phyloP scores from a whole-genome alignment of 2,113 vertebrate genomes.

The Xenopus borealis region DNA sequence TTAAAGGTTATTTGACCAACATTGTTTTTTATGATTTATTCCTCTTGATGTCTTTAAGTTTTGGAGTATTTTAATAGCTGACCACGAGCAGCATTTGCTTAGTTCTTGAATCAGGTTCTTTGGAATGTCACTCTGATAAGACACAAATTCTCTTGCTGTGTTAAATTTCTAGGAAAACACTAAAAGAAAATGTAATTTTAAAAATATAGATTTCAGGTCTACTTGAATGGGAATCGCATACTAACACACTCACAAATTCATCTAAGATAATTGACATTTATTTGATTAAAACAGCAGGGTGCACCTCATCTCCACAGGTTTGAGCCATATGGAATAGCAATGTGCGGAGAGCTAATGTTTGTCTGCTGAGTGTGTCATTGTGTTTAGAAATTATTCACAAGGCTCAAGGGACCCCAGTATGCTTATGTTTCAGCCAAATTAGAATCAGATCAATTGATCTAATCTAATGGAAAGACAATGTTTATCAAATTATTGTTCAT shows the following conservation, averaged over 20 bases:
- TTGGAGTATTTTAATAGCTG: not conserved
- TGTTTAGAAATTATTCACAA: slow-evolving; percentile 64
- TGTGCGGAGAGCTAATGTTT: slow-evolving; percentile 75
- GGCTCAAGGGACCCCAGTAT: slow-evolving; percentile 75
- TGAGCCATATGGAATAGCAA: slow-evolving; percentile 81
- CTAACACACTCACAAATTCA: slow-evolving; percentile 71
- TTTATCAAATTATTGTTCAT: slow-evolving; percentile 82
- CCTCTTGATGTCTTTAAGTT: no score
- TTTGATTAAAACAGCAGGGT: slow-evolving; percentile 86
- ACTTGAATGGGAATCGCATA: slow-evolving; percentile 55
- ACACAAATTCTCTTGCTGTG: not conserved
- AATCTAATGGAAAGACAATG: slow-evolving; percentile 86
- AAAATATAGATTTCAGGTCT: slow-evolving; percentile 47
- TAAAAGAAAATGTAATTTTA: slow-evolving; percentile 48
- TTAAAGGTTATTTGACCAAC: no score
- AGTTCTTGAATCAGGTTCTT: slow-evolving; percentile 33
- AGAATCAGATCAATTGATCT: slow-evolving; percentile 88
- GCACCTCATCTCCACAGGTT: slow-evolving; percentile 74
- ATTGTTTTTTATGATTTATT: no score
- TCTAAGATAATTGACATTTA: slow-evolving; percentile 89
- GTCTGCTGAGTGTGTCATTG: slow-evolving; percentile 76
- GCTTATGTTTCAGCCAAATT: slow-evolving; percentile 81
- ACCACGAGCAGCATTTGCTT: not conserved
- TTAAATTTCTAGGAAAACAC: slow-evolving; percentile 53
- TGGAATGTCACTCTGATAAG: slow-evolving; percentile 32